Evolutionary conservation across 2,888 invertebrate genomes (phyloP).

Genomic region (Aleiodes alternator): DNA sequence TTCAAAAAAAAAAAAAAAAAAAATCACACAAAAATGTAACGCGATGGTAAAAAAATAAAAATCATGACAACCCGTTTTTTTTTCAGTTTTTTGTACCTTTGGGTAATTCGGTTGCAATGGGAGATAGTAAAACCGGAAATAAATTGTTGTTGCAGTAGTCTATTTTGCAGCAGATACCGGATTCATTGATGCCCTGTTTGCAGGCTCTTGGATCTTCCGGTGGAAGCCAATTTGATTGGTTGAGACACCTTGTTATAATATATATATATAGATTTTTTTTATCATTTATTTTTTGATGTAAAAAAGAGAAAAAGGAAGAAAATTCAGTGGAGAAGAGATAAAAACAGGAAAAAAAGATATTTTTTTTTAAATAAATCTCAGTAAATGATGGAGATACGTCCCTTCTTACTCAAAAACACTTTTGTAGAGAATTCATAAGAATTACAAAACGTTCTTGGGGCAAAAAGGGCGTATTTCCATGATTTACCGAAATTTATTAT

Average conservation of each 20-base stretch:
- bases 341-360: too few relatives aligned
- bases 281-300: neutral
- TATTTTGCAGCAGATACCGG: conserved; percentile 77
- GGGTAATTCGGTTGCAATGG: conserved; percentile 67
- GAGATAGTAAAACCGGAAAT: conserved; percentile 72
- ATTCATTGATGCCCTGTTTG: conserved; percentile 71
- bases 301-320: too few relatives aligned
- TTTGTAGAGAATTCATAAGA: too few relatives aligned
- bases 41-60: conserved; percentile 3
- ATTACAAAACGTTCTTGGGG: too few relatives aligned
- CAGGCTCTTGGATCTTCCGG: conserved; percentile 79
- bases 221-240: conserved; percentile 78
- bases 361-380: too few relatives aligned
- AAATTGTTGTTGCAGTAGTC: conserved; percentile 79
- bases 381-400: too few relatives aligned
- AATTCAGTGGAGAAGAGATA: too few relatives aligned
- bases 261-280: conserved; percentile 10
- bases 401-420: too few relatives aligned
- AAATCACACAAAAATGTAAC: conserved; percentile 24
- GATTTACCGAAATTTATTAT: too few relatives aligned
- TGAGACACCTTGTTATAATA: conserved; percentile 76
- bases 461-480: too few relatives aligned
- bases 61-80: conserved; percentile 25
- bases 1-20: conserved; percentile 20
- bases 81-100: conserved; percentile 52